Conservation (phyloP, 2,888 invertebrate genomes). For the Camptogramma bilineatum region DNA sequence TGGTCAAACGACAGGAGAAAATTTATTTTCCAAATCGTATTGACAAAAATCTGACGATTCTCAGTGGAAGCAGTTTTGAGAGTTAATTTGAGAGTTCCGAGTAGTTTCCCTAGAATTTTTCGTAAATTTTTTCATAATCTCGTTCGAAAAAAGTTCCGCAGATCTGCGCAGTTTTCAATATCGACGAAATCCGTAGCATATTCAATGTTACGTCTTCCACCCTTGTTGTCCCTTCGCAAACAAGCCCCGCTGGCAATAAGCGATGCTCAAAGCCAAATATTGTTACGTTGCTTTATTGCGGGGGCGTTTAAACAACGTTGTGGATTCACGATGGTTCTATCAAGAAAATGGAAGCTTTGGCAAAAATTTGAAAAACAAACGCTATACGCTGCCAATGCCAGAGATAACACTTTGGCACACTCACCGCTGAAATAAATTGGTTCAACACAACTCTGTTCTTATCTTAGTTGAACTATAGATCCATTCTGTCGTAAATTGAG, state of each 20-base stretch:
- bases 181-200: conserved; percentile 11
- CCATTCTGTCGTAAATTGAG: conserved; percentile 2
- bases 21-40: no score
- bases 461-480: conserved; percentile 7
- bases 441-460: neutral
- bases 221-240: conserved; percentile 32
- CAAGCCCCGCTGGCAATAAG: conserved; percentile 59
- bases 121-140: neutral
- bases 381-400: conserved; percentile 14
- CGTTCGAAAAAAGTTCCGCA: conserved; percentile 2
- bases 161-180: conserved; percentile 10
- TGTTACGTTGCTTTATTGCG: conserved; percentile 62
- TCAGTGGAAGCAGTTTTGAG: neutral
- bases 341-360: conserved; percentile 34
- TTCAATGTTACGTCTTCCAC: conserved; percentile 19
- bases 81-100: neutral
- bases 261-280: conserved; percentile 59
- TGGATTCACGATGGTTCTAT: conserved; percentile 45
- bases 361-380: conserved; percentile 31
- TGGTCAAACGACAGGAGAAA: no score
- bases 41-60: no score
- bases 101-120: neutral
- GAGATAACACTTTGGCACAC: conserved; percentile 27
- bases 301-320: conserved; percentile 43
- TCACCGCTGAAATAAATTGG: conserved; percentile 17